Conservation (phyloP, 2,888 invertebrate genomes). For the Leucophenga montana region DNA sequence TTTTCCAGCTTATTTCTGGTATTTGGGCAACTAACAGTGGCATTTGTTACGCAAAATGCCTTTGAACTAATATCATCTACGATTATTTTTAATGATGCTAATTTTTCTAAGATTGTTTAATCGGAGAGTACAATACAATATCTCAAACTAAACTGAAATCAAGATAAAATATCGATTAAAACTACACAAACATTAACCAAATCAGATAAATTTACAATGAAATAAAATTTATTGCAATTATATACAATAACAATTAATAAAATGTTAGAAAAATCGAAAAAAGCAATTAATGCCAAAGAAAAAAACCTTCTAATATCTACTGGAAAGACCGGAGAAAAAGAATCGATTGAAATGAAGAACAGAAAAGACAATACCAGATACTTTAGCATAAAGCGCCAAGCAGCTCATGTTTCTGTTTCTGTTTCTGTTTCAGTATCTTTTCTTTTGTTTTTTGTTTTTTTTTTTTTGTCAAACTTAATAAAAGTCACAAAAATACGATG, state of each 20-base stretch:
- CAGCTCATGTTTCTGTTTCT: conserved; percentile 21
- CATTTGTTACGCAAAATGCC: background rate
- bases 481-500: conserved; percentile 21
- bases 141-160: background rate
- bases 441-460: background rate
- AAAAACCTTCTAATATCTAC: background rate
- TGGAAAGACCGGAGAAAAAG: background rate
- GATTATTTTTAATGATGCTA: conserved; percentile 28
- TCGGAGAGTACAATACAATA: background rate
- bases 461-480: conserved; percentile 28
- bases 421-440: background rate
- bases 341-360: background rate
- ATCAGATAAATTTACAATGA: conserved; percentile 22
- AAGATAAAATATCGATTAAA: conserved; percentile 21
- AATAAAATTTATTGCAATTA: conserved; percentile 59
- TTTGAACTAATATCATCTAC: background rate
- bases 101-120: conserved; percentile 1
- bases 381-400: conserved; percentile 1
- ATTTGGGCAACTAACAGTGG: too few species aligned
- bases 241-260: conserved; percentile 69
- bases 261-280: conserved; percentile 39
- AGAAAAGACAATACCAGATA: background rate
- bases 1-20: too few species aligned
- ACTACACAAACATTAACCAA: conserved; percentile 15
- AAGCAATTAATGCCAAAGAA: conserved; percentile 27